Percentiles rank a stretch among this genome's conserved stretches.
Evolutionary conservation across 2,113 vertebrate genomes (phyloP).

Genomic region (Pelobates fuscus): DNA sequence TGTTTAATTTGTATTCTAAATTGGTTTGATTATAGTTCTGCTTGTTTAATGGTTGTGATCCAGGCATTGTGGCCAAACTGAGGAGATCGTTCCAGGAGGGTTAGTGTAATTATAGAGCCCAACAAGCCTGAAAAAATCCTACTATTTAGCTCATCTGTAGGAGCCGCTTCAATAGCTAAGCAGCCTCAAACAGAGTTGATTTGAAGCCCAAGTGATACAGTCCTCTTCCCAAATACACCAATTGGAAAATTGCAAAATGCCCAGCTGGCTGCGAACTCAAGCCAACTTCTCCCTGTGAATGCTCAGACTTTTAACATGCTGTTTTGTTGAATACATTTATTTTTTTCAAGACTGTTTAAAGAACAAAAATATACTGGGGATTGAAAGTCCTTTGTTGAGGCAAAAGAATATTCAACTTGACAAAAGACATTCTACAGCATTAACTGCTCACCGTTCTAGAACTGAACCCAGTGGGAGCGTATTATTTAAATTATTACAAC

Average conservation of each 20-base stretch:
- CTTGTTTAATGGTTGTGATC: constrained; percentile 22
- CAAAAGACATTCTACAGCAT: neutral
- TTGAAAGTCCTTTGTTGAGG: neutral
- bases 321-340: constrained; percentile 3
- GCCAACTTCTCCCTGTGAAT: constrained; percentile 35
- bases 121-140: constrained; percentile 44
- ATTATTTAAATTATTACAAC: neutral
- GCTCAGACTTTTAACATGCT: constrained; percentile 19
- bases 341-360: neutral
- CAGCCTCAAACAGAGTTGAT: constrained; percentile 35
- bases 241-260: constrained; percentile 48
- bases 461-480: neutral
- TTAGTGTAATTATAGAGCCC: constrained; percentile 46
- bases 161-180: constrained; percentile 41
- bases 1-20: constrained; percentile 30
- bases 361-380: neutral
- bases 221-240: constrained; percentile 43
- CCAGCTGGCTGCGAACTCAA: constrained; percentile 29
- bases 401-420: neutral
- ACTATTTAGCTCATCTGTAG: constrained; percentile 32
- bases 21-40: constrained; percentile 38
- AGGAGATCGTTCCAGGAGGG: constrained; percentile 31
- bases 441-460: neutral
- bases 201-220: constrained; percentile 32
- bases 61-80: constrained; percentile 40